Percentiles rank a stretch among this genome's conserved stretches.
Conservation (phyloP, 1,140 invertebrate genomes). For the Aphidius ervi region DNA sequence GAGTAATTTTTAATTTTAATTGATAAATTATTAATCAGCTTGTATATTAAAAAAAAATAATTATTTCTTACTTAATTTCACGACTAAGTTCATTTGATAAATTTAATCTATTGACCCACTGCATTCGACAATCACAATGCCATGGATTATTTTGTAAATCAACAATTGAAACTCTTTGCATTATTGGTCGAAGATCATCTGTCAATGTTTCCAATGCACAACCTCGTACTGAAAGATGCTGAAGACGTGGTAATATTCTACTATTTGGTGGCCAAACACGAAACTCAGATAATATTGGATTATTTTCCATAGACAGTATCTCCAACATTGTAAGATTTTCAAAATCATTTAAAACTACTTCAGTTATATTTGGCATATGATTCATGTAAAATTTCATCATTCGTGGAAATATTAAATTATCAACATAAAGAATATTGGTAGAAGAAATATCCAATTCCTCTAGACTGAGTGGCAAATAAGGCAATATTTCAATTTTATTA, state of each 20-base stretch:
- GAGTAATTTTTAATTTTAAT: background rate
- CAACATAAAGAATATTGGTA: constrained; percentile 36
- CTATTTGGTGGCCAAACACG: constrained; percentile 30
- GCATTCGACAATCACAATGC: constrained; percentile 48
- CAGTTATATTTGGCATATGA: constrained; percentile 38
- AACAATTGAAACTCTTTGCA: constrained; percentile 38
- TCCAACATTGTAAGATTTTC: constrained; percentile 43
- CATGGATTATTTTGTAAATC: constrained; percentile 50
- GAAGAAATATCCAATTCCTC: constrained; percentile 42
- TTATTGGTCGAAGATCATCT: constrained; percentile 35
- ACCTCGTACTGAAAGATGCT: constrained; percentile 36
- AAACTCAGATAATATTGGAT: constrained; percentile 31
- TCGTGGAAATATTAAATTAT: constrained; percentile 34
- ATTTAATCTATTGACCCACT: constrained; percentile 42
- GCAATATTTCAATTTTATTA: constrained; percentile 42
- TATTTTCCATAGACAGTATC: constrained; percentile 35
- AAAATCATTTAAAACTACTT: constrained; percentile 40
- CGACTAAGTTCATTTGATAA: constrained; percentile 32
- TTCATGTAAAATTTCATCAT: constrained; percentile 37
- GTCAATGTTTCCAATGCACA: constrained; percentile 36
- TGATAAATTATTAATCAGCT: constrained; percentile 4
- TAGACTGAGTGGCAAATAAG: constrained; percentile 35
- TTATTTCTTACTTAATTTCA: constrained; percentile 41
- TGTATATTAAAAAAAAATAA: constrained; percentile 7
- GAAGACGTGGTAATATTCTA: constrained; percentile 36